Percentiles rank a stretch among this genome's conserved stretches.
Evolutionary conservation across 1,140 invertebrate species (phyloP).

Genomic region (Drosophila kurseongensis): DNA sequence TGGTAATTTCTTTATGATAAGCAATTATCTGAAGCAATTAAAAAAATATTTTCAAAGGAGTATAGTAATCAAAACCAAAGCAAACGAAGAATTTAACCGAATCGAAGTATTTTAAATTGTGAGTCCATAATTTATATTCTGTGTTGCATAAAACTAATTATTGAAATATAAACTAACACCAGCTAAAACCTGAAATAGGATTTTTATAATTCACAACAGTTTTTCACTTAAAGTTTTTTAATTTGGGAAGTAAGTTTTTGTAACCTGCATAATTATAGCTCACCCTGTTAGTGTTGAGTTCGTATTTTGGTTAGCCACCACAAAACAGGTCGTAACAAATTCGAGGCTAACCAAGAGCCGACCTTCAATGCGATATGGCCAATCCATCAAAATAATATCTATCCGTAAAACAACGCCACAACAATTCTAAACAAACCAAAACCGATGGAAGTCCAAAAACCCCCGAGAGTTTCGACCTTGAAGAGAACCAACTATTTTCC

Average conservation of each 20-base stretch:
- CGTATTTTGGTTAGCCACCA: constrained; percentile 52
- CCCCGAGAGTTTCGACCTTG: constrained; percentile 49
- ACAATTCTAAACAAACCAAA: constrained; percentile 60
- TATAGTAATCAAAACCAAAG: background rate
- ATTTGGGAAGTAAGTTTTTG: background rate
- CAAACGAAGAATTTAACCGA: too few species aligned
- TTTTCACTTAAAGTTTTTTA: too few species aligned
- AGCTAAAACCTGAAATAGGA: too few species aligned
- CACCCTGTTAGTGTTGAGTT: constrained; percentile 17
- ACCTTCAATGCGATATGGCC: constrained; percentile 53
- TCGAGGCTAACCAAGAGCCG: constrained; percentile 46
- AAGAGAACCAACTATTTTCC: constrained; percentile 30
- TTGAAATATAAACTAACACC: too few species aligned
- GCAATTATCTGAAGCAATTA: constrained; percentile 14
- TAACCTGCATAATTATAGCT: constrained; percentile 10
- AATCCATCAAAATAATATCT: constrained; percentile 72
- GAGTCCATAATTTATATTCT: too few species aligned
- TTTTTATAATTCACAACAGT: too few species aligned
- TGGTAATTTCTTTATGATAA: constrained; percentile 34
- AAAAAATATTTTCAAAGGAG: background rate
- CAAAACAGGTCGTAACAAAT: constrained; percentile 65
- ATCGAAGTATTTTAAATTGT: too few species aligned
- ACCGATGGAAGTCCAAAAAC: constrained; percentile 62
- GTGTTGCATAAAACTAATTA: too few species aligned
- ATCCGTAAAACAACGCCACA: constrained; percentile 68